Base-by-base conservation (phyloP, 2,797 vertebrate species). In the Eidolon dupreanum region DNA sequence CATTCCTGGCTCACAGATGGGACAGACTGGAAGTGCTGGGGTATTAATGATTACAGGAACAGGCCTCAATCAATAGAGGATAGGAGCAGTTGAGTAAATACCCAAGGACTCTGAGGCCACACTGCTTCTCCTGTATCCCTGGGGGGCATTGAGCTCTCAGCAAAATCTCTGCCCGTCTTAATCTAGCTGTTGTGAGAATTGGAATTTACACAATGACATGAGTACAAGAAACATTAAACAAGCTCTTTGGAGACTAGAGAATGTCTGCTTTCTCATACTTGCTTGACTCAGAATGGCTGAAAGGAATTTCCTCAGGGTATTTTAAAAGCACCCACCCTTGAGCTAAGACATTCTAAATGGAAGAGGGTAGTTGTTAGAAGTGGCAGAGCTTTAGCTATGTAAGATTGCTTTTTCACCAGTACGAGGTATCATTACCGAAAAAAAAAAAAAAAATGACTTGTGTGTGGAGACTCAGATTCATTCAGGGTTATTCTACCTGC, bases 251-350 rank as follows among this genome's bases (percentile, higher is more conserved):
- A 70, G n/a, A 85, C 57, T 5, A 28, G 51, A 66, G 31, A 43
- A 16, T 15, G 19, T 75, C n/a, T 73, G 46, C 66, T 82, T 79
- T 92, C 57, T 73, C 19, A 36, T 8, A 51, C 71, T 82, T 53
- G n/a, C 31, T 68, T 63, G 55, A 82, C 90, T 89, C 79, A 79
- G 90, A 83, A 84, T 38, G 38, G 65, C 73, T 75, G 57, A 94
- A 68, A 53, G 55, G 36, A 70, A 53, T 93, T 90, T 83, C 70
- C 28, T 85, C 19, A 3, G 10, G 22, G 17, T 70, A 38, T 88
- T 86, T 55, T 70, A 59, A 92, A 88, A 90, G 19, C 31, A 41
- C 2, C 43, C 11, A 3, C 65, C 78, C 31, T 93, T 83, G 10
- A 84, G n/a, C 3, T 16, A 33, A 74, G 51, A 68, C 33, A 4